Evolutionary conservation across 2,113 vertebrate species (phyloP).

Genomic region (Butastur rufipennis): DNA sequence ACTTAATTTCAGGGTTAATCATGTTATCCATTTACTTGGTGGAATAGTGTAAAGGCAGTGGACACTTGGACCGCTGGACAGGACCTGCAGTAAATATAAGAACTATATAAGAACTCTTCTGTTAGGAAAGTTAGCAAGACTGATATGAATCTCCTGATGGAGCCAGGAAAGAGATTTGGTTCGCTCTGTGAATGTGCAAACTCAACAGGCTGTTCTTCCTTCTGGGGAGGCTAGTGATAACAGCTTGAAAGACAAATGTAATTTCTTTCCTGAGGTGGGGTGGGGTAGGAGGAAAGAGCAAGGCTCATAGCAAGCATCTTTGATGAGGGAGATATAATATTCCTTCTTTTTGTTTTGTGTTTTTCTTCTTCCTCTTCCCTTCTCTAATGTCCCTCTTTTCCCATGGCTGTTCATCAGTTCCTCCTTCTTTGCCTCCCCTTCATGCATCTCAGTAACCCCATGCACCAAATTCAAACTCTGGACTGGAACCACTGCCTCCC

Average conservation of each 20-base stretch:
- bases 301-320: not conserved
- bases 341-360: not conserved
- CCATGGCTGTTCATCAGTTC: not conserved
- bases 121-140: not conserved
- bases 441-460: not conserved
- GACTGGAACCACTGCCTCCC: not conserved
- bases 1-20: not conserved
- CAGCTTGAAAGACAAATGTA: not conserved
- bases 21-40: not conserved
- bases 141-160: not conserved
- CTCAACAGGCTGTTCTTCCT: not conserved
- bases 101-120: not conserved
- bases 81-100: not conserved
- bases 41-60: not conserved
- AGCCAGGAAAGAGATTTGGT: not conserved
- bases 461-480: not conserved
- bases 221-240: not conserved
- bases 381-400: not conserved
- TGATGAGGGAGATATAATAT: not conserved
- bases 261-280: not conserved
- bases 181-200: not conserved
- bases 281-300: not conserved
- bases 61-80: not conserved
- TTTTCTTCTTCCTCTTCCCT: not conserved
- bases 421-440: not conserved